These are phyloP conservation scores for Polydrusus cervinus DNA, from an alignment of 2,888 invertebrate genomes.

Conservation along the genomic window DNA sequence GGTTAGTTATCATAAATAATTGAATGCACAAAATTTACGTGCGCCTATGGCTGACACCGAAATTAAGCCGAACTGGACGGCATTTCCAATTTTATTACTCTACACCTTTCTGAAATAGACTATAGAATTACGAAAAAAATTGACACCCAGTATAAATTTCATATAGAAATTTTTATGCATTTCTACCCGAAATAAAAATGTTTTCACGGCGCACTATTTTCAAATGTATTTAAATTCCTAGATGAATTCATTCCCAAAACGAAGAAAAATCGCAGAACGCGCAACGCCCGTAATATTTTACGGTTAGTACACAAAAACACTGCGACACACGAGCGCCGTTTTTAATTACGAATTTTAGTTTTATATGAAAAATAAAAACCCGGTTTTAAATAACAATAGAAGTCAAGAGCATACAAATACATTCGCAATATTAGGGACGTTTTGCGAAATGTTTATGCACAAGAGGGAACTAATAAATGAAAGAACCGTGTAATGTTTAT, in stretches of 20 bases:
- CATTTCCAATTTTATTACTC: too few species aligned
- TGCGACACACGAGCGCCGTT: constrained; percentile 35
- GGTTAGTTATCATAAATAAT: too few species aligned
- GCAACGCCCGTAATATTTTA: constrained; percentile 47
- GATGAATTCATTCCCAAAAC: constrained; percentile 31
- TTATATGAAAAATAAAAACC: constrained; percentile 37
- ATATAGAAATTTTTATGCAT: not conserved
- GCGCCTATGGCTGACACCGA: too few species aligned
- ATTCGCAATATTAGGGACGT: constrained; percentile 12
- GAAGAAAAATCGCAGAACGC: constrained; percentile 21
- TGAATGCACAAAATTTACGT: too few species aligned
- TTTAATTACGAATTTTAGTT: constrained; percentile 51
- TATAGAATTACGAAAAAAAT: too few species aligned
- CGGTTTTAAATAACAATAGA: constrained; percentile 49
- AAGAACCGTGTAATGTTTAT: not conserved
- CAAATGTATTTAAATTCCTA: constrained; percentile 19
- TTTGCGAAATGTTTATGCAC: constrained; percentile 1
- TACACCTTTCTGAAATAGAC: too few species aligned
- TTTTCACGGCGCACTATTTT: not conserved
- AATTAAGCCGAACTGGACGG: too few species aligned
- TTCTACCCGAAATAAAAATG: not conserved
- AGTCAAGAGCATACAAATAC: constrained; percentile 37
- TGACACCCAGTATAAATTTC: too few species aligned
- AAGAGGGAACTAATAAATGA: constrained; percentile 6
- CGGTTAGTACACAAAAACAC: constrained; percentile 45